phyloP scores from a whole-genome alignment of 2,888 invertebrate species.

The Euspilapteryx auroguttella region DNA sequence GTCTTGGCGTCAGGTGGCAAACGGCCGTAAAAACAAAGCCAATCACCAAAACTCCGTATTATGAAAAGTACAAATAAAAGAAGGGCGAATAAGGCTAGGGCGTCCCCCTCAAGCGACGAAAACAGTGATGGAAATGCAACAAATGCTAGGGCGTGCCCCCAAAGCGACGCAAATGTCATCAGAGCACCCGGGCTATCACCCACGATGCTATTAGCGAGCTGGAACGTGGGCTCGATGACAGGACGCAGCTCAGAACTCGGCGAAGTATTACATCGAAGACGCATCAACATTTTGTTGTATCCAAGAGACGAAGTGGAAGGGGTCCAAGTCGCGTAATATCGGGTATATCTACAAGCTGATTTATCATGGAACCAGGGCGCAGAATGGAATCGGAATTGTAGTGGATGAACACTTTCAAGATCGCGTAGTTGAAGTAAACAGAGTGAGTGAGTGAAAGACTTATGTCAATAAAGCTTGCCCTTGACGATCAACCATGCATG shows the following conservation, averaged over 20 bases:
- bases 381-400: background rate
- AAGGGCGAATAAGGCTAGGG: too few relatives aligned
- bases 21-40: too few relatives aligned
- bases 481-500: slow-evolving; percentile 7
- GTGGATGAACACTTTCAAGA: slow-evolving; percentile 4
- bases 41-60: too few relatives aligned
- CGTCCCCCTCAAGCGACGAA: too few relatives aligned
- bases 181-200: too few relatives aligned
- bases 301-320: too few relatives aligned
- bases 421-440: slow-evolving; percentile 6
- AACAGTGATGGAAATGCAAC: too few relatives aligned
- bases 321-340: too few relatives aligned
- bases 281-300: too few relatives aligned
- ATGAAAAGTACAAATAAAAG: too few relatives aligned
- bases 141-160: slow-evolving; percentile 2
- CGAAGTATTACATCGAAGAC: background rate
- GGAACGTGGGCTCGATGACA: slow-evolving; percentile 1
- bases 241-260: background rate
- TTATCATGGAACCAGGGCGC: background rate
- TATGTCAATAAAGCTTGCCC: slow-evolving; percentile 8
- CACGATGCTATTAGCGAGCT: slow-evolving; percentile 1
- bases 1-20: too few relatives aligned
- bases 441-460: slow-evolving; percentile 8
- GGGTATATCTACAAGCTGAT: background rate
- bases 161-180: slow-evolving; percentile 3